A percentile compares a stretch with the other conserved stretches of the same genome.
Evolutionary conservation across 2,797 vertebrate species (phyloP).

Genomic region (Pantherophis vulpinus): DNA sequence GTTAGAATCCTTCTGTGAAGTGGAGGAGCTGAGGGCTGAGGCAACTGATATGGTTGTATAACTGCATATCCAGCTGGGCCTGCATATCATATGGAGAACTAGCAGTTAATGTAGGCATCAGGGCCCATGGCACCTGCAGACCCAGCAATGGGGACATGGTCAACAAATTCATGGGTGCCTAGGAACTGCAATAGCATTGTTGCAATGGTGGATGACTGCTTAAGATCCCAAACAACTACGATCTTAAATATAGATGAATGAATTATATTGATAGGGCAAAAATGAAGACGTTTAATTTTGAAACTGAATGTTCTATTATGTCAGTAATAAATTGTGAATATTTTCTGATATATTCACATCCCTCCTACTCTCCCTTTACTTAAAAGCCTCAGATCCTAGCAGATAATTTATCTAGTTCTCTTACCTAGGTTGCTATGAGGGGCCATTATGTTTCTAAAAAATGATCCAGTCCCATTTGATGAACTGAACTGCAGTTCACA

Average conservation of each 20-base stretch:
- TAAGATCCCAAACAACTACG: not conserved
- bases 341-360: not conserved
- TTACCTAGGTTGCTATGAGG: not conserved
- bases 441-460: not conserved
- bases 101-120: not conserved
- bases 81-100: not conserved
- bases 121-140: not conserved
- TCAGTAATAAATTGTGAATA: constrained; percentile 2
- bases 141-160: not conserved
- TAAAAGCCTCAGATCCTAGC: not conserved
- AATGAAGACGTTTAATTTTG: not conserved
- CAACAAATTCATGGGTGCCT: not conserved
- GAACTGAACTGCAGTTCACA: not conserved
- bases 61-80: not conserved
- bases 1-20: not conserved
- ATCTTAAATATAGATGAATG: not conserved
- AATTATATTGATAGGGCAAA: not conserved
- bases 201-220: not conserved
- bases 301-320: not conserved
- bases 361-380: not conserved
- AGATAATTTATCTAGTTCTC: not conserved
- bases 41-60: not conserved
- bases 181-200: not conserved
- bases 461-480: not conserved
- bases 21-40: not conserved